Evolutionary conservation across 2,888 invertebrate species (phyloP), one percentile per base, ranked within the genome.

Genomic region (Dendrolimus pini): DNA sequence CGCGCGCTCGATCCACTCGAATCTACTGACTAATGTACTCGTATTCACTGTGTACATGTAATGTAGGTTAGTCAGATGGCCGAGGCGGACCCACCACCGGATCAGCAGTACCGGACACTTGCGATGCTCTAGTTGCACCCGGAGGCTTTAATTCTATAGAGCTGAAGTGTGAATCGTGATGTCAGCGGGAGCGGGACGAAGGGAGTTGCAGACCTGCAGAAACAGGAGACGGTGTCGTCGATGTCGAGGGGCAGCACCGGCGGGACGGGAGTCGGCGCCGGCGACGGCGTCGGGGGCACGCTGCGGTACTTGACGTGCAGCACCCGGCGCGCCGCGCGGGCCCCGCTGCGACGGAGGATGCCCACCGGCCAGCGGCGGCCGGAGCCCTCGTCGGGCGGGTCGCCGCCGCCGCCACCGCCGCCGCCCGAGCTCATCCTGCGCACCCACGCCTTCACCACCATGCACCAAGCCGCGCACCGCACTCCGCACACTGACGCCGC

Each of bases 171-270:
- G 30, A 30, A 30, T 30, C 6, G 6, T 30, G 30, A 30, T 30
- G 30, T 6, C 30, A 30, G 30, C 12, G 12, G 54, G 54, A 56
- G 54, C 14, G 14, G 56, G 30, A n/a, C 41, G n/a, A 18, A 3
- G 18, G 54, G 55, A 57, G 56, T 58, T 56, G 70, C 77, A 88
- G 89, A 95, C 95, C 95, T 95, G 94, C 95, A 95, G 87, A 95
- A 95, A 82, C 95, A 95, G 73, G 94, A 94, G 81, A 95, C 94
- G 61, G 95, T 94, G 68, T 94, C 93, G 80, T 95, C 94, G 69
- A 94, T 80, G 66, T 94, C 93, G 68, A 93, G 82, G 62, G 93
- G 92, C 67, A 86, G 72, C 74, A 76, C 69, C 62, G 93, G 92
- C 67, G 86, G 72, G 74, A 76, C 69, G 78, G 80, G 69, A 56